Percentiles rank a stretch among this genome's conserved stretches.
Evolutionary conservation across 2,888 invertebrate genomes (phyloP).

Genomic region (Lasioglossum oenotherae): DNA sequence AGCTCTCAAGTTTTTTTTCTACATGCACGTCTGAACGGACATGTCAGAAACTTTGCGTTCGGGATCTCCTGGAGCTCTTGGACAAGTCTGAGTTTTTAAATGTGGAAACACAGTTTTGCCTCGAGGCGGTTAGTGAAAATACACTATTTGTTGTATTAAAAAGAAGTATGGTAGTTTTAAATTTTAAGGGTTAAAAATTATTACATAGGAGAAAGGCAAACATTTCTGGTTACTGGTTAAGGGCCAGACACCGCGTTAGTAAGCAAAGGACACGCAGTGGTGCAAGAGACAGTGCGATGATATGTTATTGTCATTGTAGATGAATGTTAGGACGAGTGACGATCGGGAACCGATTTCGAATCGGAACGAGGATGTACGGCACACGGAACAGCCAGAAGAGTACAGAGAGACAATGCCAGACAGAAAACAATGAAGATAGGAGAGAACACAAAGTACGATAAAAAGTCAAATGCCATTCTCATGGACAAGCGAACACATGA

Average conservation of each 20-base stretch:
- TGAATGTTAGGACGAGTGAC: not conserved
- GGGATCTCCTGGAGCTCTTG: not conserved
- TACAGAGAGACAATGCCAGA: constrained; percentile 32
- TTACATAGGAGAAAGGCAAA: no score
- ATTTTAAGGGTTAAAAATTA: not conserved
- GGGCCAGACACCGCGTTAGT: not conserved
- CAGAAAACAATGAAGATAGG: constrained; percentile 2
- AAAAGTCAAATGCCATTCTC: constrained; percentile 16
- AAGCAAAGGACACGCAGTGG: not conserved
- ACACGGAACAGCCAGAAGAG: constrained; percentile 12
- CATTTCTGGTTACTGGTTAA: not conserved
- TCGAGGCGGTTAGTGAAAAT: not conserved
- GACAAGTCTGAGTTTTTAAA: constrained; percentile 15
- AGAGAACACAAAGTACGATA: constrained; percentile 35
- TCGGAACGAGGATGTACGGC: not conserved
- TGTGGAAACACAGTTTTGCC: constrained; percentile 30
- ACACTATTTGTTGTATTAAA: not conserved
- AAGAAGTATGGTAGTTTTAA: not conserved
- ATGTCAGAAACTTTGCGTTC: not conserved
- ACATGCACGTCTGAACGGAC: not conserved
- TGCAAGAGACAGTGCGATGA: not conserved
- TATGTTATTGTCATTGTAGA: not conserved
- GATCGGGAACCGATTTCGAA: constrained; percentile 10
- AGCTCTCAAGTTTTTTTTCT: not conserved
- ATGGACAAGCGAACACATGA: constrained; percentile 42